A percentile compares a stretch with the other conserved stretches of the same genome.
Conservation (phyloP, 1,140 invertebrate genomes). For the Pseudachorutes palmiensis region DNA sequence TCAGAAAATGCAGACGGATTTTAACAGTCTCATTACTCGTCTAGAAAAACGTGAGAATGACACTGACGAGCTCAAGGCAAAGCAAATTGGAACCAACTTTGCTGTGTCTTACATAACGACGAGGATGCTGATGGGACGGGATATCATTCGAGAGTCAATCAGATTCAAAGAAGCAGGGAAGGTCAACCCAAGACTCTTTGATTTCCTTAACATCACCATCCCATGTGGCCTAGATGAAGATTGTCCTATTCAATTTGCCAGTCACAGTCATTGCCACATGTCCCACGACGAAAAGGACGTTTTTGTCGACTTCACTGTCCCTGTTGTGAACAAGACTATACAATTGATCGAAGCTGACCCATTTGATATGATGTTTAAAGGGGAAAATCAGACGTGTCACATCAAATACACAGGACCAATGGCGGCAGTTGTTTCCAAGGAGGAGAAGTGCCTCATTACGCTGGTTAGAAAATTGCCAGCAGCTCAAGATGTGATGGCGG, state of each 20-base stretch:
- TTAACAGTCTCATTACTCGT: background rate
- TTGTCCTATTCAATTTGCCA: conserved; percentile 14
- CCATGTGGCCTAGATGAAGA: conserved; percentile 16
- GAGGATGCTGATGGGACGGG: background rate
- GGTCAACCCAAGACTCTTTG: conserved; percentile 10
- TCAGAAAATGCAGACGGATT: background rate
- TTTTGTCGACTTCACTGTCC: conserved; percentile 16
- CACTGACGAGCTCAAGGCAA: conserved; percentile 6
- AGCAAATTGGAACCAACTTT: background rate
- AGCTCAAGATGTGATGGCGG: background rate
- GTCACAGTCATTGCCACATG: background rate
- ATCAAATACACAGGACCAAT: conserved; percentile 15
- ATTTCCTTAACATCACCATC: conserved; percentile 15
- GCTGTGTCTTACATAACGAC: conserved; percentile 21
- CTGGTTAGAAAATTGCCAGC: background rate
- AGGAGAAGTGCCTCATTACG: background rate
- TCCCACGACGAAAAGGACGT: conserved; percentile 7
- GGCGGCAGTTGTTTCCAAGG: background rate
- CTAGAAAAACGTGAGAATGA: background rate
- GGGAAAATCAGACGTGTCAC: background rate
- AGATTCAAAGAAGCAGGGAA: conserved; percentile 17
- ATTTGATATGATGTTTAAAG: conserved; percentile 17
- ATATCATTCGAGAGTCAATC: conserved; percentile 16
- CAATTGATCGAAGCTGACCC: conserved; percentile 17
- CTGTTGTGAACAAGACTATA: conserved; percentile 5